A percentile compares a stretch with the other conserved stretches of the same genome.
Conservation (phyloP, 1,140 invertebrate genomes). For the Diprion similis region DNA sequence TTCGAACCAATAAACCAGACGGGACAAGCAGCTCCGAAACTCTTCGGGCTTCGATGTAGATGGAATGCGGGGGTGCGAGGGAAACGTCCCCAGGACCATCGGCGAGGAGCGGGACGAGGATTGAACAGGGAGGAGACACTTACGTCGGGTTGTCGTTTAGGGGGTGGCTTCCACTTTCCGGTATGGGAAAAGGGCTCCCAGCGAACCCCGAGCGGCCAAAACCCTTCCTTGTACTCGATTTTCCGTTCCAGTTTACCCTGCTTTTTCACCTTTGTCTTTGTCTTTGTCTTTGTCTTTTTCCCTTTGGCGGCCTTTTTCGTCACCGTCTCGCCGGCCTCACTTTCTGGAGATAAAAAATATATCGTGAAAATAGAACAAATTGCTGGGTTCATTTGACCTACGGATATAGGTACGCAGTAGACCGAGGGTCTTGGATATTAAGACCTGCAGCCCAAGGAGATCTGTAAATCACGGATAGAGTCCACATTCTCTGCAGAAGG, state of each 20-base stretch:
- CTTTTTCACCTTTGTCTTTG: not conserved
- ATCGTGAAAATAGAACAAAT: not conserved
- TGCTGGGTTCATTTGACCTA: not conserved
- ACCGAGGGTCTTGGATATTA: too few relatives aligned
- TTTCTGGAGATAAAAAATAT: not conserved
- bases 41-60: not conserved
- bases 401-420: too few relatives aligned
- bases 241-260: not conserved
- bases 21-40: not conserved
- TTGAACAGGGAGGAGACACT: constrained; percentile 25
- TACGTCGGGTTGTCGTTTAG: constrained; percentile 10
- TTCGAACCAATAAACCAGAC: not conserved
- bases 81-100: too few relatives aligned
- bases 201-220: constrained; percentile 30
- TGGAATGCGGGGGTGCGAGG: not conserved
- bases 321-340: not conserved
- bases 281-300: not conserved
- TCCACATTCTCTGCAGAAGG: too few relatives aligned
- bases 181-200: constrained; percentile 21
- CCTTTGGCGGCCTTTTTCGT: not conserved
- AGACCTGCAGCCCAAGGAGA: too few relatives aligned
- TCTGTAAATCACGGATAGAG: too few relatives aligned
- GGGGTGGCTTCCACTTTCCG: constrained; percentile 17
- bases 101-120: constrained; percentile 8
- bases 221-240: not conserved